A percentile compares a stretch with the other conserved stretches of the same genome.
These are phyloP conservation scores for Monopis laevigella DNA, from an alignment of 2,888 invertebrate genomes.

Conservation along the genomic window DNA sequence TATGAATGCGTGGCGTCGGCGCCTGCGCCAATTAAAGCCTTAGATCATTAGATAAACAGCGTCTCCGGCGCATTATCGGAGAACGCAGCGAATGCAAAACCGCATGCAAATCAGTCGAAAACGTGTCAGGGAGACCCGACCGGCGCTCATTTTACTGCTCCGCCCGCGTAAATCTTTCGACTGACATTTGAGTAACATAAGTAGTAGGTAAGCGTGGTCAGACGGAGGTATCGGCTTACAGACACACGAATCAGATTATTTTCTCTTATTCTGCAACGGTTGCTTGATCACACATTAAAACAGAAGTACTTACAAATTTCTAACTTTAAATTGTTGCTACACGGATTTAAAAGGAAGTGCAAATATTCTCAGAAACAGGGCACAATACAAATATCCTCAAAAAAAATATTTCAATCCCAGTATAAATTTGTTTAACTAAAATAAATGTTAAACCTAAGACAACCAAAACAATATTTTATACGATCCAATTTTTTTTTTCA, in stretches of 20 bases:
- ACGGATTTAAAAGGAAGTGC: too few species aligned
- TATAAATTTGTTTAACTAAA: too few species aligned
- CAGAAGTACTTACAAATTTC: too few species aligned
- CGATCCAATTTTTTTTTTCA: too few species aligned
- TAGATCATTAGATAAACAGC: conserved; percentile 33
- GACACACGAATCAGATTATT: conserved; percentile 4
- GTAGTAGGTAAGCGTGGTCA: conserved; percentile 10
- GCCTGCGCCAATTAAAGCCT: conserved; percentile 36
- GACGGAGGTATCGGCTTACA: background rate
- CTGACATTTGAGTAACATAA: conserved; percentile 11
- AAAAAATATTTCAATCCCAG: too few species aligned
- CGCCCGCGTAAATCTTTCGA: conserved; percentile 10
- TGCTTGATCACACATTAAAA: too few species aligned
- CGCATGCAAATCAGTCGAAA: conserved; percentile 31
- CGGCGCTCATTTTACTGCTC: background rate
- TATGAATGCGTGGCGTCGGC: conserved; percentile 19
- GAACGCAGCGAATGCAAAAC: conserved; percentile 27
- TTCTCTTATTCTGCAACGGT: too few species aligned
- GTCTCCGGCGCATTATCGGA: conserved; percentile 20
- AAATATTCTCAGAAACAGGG: too few species aligned
- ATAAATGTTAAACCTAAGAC: too few species aligned
- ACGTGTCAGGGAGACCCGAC: conserved; percentile 37
- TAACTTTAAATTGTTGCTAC: too few species aligned
- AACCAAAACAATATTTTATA: too few species aligned
- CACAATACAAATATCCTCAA: too few species aligned